phyloP scores from a whole-genome alignment of 1,140 invertebrate genomes.

The Trypoxylus dichotomus region DNA sequence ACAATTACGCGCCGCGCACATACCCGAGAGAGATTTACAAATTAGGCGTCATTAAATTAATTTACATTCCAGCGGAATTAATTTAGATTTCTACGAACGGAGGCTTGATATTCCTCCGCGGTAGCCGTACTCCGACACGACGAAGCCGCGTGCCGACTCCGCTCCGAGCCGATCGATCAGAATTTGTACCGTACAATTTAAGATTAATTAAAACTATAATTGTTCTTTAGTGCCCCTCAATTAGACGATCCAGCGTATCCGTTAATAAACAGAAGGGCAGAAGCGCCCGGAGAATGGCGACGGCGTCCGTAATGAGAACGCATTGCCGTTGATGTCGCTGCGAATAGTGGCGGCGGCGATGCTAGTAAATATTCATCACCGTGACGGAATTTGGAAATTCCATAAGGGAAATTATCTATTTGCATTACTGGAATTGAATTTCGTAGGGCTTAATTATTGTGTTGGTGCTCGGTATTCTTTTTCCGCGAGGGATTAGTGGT shows the following conservation, averaged over 20 bases:
- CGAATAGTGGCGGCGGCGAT: too few relatives aligned
- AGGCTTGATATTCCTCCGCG: background rate
- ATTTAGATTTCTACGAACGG: slow-evolving; percentile 18
- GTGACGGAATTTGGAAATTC: background rate
- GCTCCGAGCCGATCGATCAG: slow-evolving; percentile 3
- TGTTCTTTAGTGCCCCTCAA: slow-evolving; percentile 10
- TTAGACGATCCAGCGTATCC: slow-evolving; percentile 8
- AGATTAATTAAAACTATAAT: slow-evolving; percentile 31
- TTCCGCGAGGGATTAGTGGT: background rate
- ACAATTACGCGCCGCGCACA: slow-evolving; percentile 1
- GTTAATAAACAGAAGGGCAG: background rate
- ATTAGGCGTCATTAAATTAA: slow-evolving; percentile 28
- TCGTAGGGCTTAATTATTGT: too few relatives aligned
- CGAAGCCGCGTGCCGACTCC: background rate
- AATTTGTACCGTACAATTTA: slow-evolving; percentile 27
- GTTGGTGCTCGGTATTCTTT: too few relatives aligned
- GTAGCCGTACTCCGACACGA: background rate
- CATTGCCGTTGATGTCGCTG: background rate
- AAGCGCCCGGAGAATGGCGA: background rate
- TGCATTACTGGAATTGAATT: too few relatives aligned
- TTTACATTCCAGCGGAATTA: slow-evolving; percentile 27
- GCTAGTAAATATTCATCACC: background rate
- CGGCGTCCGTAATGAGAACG: background rate
- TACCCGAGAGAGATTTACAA: slow-evolving; percentile 25
- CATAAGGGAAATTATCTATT: background rate